phyloP scores from a whole-genome alignment of 2,797 vertebrate genomes.

The Percopsis omiscomaycus region DNA sequence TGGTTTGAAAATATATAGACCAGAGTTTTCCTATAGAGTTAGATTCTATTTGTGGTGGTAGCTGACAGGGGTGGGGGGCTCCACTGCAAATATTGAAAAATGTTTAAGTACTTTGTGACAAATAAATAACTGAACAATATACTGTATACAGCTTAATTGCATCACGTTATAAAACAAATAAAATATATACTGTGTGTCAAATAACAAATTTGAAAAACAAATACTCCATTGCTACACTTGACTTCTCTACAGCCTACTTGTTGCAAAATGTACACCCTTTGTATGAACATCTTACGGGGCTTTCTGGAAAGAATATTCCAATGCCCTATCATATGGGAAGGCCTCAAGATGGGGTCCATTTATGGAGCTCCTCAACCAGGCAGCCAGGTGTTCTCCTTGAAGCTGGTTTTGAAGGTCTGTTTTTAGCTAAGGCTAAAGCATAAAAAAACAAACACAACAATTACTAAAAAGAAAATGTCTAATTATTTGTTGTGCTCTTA shows the following conservation, averaged over 20 bases:
- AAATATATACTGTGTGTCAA: too few relatives aligned
- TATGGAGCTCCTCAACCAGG: not conserved
- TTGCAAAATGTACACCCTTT: not conserved
- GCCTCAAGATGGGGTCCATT: not conserved
- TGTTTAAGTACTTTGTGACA: too few relatives aligned
- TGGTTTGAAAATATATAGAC: too few relatives aligned
- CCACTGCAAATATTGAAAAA: too few relatives aligned
- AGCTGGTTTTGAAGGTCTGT: not conserved
- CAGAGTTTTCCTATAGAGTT: too few relatives aligned
- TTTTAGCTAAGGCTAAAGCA: not conserved
- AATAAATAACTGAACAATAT: too few relatives aligned
- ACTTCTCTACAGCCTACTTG: not conserved
- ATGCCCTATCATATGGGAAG: constrained; percentile 2
- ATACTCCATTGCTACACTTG: not conserved
- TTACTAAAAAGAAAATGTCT: not conserved
- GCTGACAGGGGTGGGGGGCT: too few relatives aligned
- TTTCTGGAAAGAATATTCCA: not conserved
- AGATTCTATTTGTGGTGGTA: too few relatives aligned
- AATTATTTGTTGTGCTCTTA: not conserved
- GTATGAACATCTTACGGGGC: not conserved
- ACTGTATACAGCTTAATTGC: too few relatives aligned
- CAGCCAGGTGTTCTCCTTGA: not conserved
- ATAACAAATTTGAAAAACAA: too few relatives aligned
- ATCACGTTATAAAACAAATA: too few relatives aligned
- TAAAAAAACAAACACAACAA: not conserved